Evolutionary conservation across 1,140 invertebrate species (phyloP).

Genomic region (Calliopsis andreniformis): DNA sequence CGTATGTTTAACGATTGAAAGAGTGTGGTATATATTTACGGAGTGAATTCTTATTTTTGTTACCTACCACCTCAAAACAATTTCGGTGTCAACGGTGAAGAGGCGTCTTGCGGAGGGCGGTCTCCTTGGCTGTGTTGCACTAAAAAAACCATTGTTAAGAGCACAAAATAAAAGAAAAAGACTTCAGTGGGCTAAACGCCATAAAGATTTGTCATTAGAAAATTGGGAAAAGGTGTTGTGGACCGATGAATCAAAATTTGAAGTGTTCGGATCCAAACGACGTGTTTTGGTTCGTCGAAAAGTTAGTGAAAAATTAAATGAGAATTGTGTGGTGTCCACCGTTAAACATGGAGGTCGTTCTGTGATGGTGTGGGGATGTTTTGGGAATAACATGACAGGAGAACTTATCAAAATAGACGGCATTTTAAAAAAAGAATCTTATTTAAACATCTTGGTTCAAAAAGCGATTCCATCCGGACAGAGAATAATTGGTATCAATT

Average conservation of each 20-base stretch:
- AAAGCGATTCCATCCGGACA: constrained; percentile 54
- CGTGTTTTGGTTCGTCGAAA: constrained; percentile 55
- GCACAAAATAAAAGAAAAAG: constrained; percentile 58
- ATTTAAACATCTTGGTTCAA: constrained; percentile 55
- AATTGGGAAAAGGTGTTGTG: constrained; percentile 62
- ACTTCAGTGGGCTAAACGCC: constrained; percentile 49
- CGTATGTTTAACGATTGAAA: no score
- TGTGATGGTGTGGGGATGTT: constrained; percentile 72
- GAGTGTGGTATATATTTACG: no score
- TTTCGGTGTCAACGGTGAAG: constrained; percentile 29
- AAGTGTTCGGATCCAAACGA: constrained; percentile 57
- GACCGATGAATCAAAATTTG: constrained; percentile 61
- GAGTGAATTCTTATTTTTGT: no score
- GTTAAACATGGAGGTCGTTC: constrained; percentile 67
- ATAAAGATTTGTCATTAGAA: constrained; percentile 48
- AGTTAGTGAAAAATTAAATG: constrained; percentile 45
- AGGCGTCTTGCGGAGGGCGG: constrained; percentile 2
- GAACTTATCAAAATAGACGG: constrained; percentile 67
- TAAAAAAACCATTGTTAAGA: constrained; percentile 51
- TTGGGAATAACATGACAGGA: constrained; percentile 61
- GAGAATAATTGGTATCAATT: constrained; percentile 41
- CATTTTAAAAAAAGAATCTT: constrained; percentile 64
- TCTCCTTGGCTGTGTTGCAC: constrained; percentile 36
- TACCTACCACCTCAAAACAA: no score
- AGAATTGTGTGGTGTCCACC: constrained; percentile 57